Conservation (phyloP, 1,140 invertebrate species). For the Lucilia cuprina region DNA sequence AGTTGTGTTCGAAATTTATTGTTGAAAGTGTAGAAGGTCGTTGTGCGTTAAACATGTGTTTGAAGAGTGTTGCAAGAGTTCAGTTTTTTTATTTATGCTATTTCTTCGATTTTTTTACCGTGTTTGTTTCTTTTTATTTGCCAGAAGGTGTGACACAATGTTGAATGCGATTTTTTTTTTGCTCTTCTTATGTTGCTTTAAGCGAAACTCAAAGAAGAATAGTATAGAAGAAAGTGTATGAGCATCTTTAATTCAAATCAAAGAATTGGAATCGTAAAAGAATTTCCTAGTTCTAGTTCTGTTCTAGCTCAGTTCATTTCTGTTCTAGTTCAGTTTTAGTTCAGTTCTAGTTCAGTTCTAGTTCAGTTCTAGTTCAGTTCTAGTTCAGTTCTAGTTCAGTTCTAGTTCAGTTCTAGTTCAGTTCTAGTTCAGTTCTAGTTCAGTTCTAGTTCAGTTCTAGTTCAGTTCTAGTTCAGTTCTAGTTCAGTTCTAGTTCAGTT, state of each 20-base stretch:
- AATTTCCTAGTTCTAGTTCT: too few relatives aligned
- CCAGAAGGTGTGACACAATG: slow-evolving; percentile 28
- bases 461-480: too few relatives aligned
- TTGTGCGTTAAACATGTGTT: slow-evolving; percentile 14
- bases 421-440: too few relatives aligned
- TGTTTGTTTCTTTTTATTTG: background rate
- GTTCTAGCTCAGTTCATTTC: too few relatives aligned
- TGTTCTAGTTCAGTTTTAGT: too few relatives aligned
- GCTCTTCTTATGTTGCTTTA: background rate
- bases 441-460: too few relatives aligned
- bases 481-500: too few relatives aligned
- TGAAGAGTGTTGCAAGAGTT: background rate
- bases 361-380: too few relatives aligned
- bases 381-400: too few relatives aligned
- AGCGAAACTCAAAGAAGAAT: background rate
- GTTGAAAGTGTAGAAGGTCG: background rate
- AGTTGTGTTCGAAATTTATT: slow-evolving; percentile 14
- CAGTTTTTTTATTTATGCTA: background rate
- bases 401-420: too few relatives aligned
- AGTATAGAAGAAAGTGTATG: background rate
- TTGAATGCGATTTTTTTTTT: background rate
- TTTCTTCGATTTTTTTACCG: background rate
- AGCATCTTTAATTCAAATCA: slow-evolving; percentile 19
- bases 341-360: too few relatives aligned
- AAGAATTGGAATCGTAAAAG: too few relatives aligned